Conservation (phyloP, 2,113 vertebrate genomes). For the Trogon surrucura region DNA sequence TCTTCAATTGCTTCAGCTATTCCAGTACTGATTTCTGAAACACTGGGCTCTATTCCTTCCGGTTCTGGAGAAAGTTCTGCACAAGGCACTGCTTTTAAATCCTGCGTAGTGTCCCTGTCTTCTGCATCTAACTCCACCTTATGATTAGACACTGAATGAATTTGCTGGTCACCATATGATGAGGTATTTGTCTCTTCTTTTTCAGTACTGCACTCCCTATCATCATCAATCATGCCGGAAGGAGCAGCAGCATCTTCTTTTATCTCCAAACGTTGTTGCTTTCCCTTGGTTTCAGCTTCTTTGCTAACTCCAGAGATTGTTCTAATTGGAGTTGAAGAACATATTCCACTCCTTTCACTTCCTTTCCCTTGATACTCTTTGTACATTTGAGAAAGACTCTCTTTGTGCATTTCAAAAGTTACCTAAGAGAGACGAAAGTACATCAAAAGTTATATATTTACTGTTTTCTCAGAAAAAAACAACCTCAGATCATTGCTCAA, state of each 20-base stretch:
- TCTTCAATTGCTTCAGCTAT: conserved; percentile 57
- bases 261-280: conserved; percentile 33
- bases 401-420: conserved; percentile 95
- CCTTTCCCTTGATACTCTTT: conserved; percentile 85
- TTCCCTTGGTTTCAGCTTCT: conserved; percentile 58
- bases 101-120: background rate
- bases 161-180: conserved; percentile 44
- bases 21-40: conserved; percentile 58
- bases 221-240: background rate
- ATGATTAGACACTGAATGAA: background rate
- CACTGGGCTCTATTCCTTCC: background rate
- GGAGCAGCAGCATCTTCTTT: conserved; percentile 35
- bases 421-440: conserved; percentile 79
- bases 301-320: conserved; percentile 79
- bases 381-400: conserved; percentile 87
- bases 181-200: conserved; percentile 69
- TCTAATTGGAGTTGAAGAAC: conserved; percentile 68
- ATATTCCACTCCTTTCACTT: conserved; percentile 48
- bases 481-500: background rate
- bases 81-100: conserved; percentile 13
- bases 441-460: background rate
- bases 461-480: accelerated
- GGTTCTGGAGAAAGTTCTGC: background rate
- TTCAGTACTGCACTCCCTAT: conserved; percentile 49
- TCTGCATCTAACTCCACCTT: conserved; percentile 36